These are phyloP conservation scores for Agrochola litura DNA, from an alignment of 2,888 invertebrate species.

Conservation along the genomic window DNA sequence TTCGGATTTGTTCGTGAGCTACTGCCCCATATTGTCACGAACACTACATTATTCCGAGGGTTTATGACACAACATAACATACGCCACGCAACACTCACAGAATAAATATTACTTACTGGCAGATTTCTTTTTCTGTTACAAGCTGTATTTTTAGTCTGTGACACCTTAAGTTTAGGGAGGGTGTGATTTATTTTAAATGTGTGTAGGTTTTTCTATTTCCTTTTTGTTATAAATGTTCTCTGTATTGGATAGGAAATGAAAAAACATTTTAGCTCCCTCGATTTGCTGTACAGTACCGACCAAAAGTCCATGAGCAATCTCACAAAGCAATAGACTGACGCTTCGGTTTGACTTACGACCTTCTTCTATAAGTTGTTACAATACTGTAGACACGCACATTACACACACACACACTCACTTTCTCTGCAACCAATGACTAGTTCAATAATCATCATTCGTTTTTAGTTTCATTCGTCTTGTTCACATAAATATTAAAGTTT, in stretches of 20 bases:
- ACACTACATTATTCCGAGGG: conserved; percentile 69
- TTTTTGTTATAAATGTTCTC: conserved; percentile 23
- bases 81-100: conserved; percentile 32
- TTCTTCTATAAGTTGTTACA: no score
- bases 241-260: conserved; percentile 25
- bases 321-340: no score
- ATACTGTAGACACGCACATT: no score
- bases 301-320: no score
- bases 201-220: conserved; percentile 49
- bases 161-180: conserved; percentile 33
- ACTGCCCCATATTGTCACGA: conserved; percentile 76
- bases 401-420: no score
- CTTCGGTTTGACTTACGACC: no score
- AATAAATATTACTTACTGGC: conserved; percentile 61
- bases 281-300: no score
- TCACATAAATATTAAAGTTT: no score
- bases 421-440: no score
- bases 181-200: conserved; percentile 49
- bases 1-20: conserved; percentile 58
- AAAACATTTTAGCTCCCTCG: background rate
- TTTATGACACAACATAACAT: conserved; percentile 68
- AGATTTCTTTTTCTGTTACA: conserved; percentile 47
- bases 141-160: conserved; percentile 55
- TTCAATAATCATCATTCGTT: no score
- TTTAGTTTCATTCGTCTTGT: no score